Evolutionary conservation across 2,797 vertebrate species (phyloP).

Genomic region (Typhlichthys eigenmanni): DNA sequence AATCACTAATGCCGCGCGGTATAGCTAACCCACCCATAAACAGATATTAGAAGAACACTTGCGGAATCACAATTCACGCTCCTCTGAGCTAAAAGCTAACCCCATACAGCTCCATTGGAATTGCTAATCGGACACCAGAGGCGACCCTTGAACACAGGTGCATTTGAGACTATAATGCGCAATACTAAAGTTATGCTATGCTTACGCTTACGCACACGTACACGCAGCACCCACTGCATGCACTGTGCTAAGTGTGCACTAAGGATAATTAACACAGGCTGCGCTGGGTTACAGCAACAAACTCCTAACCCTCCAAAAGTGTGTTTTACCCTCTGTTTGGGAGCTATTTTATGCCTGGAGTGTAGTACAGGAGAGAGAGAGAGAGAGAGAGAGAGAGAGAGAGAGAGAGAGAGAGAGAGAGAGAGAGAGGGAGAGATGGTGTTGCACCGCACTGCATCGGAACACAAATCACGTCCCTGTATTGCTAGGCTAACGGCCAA

Average conservation of each 20-base stretch:
- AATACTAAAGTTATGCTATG: constrained; percentile 23
- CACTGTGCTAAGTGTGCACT: constrained; percentile 6
- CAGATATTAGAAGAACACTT: constrained; percentile 32
- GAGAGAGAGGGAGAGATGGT: constrained; percentile 40
- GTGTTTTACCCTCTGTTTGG: neutral
- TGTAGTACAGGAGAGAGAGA: neutral
- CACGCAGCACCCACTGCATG: neutral
- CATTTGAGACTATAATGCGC: constrained; percentile 49
- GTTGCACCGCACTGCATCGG: constrained; percentile 45
- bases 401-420: constrained; percentile 40
- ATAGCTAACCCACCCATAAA: constrained; percentile 51
- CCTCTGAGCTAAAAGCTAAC: constrained; percentile 17
- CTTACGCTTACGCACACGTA: constrained; percentile 7
- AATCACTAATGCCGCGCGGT: constrained; percentile 56
- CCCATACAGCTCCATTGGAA: constrained; percentile 34
- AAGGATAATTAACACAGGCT: constrained; percentile 13
- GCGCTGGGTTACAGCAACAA: neutral
- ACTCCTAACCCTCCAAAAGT: neutral
- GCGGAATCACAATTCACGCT: constrained; percentile 42
- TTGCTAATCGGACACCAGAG: constrained; percentile 52
- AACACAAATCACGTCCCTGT: constrained; percentile 55
- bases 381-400: constrained; percentile 34
- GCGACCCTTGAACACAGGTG: constrained; percentile 39
- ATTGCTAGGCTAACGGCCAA: constrained; percentile 64
- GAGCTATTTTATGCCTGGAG: neutral